phyloP scores from a whole-genome alignment of 2,797 vertebrate species.

The Aeoliscus strigatus region DNA sequence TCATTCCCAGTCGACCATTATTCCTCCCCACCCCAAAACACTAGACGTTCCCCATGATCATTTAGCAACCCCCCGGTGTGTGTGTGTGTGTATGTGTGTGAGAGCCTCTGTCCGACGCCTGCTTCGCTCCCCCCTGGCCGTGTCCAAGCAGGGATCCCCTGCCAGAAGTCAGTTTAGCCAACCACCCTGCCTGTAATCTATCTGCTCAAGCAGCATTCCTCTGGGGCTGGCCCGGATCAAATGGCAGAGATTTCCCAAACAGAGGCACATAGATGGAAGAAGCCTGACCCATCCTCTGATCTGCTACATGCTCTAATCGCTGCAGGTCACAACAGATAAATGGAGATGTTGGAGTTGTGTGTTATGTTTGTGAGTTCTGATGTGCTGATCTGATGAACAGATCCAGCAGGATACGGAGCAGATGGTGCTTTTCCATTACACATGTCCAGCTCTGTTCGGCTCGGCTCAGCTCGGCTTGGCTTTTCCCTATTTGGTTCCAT shows the following conservation, averaged over 20 bases:
- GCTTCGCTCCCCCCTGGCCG: constrained; percentile 42
- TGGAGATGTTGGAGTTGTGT: constrained; percentile 41
- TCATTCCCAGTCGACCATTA: constrained; percentile 63
- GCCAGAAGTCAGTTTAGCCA: constrained; percentile 61
- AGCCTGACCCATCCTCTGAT: constrained; percentile 73
- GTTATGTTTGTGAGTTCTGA: constrained; percentile 27
- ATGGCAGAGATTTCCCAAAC: constrained; percentile 73
- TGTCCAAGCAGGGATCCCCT: constrained; percentile 44
- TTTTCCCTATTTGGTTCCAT: too few relatives aligned
- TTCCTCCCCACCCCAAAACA: constrained; percentile 63
- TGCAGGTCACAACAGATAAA: constrained; percentile 64
- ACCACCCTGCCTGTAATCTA: constrained; percentile 56
- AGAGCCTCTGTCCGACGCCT: constrained; percentile 59
- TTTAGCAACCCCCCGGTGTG: constrained; percentile 59
- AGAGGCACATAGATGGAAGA: constrained; percentile 65
- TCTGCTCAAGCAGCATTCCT: constrained; percentile 72
- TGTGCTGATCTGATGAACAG: constrained; percentile 8
- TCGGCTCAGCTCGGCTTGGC: too few relatives aligned
- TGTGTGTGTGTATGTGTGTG: too few relatives aligned
- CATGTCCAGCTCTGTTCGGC: too few relatives aligned
- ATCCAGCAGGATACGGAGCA: constrained; percentile 6
- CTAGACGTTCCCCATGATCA: constrained; percentile 56
- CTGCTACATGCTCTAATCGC: constrained; percentile 62
- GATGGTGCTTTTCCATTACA: too few relatives aligned
- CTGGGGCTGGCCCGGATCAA: constrained; percentile 73